phyloP scores from a whole-genome alignment of 2,113 vertebrate species.

The Bambusicola thoracicus region DNA sequence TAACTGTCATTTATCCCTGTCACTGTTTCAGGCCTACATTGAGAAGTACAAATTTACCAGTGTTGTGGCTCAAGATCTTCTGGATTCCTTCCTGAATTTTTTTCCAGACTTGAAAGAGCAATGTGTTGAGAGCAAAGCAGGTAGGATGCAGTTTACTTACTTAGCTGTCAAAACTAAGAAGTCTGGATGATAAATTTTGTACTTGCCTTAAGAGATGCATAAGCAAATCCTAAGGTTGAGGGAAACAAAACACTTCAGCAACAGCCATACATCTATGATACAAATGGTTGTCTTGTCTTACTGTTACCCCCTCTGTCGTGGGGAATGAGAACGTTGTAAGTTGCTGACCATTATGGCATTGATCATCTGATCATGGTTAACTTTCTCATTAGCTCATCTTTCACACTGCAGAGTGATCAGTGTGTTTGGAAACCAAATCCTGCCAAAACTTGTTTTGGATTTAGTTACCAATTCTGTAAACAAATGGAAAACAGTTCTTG shows the following conservation, averaged over 20 bases:
- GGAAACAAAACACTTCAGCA: neutral
- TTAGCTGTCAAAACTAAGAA: neutral
- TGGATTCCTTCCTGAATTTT: conserved; percentile 90
- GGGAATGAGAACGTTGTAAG: neutral
- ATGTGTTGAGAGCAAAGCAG: conserved; percentile 86
- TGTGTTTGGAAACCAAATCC: neutral
- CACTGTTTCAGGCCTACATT: conserved; percentile 88
- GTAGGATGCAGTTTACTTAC: conserved; percentile 68
- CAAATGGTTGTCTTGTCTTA: neutral
- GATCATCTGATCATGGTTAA: neutral
- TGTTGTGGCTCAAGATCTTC: conserved; percentile 92
- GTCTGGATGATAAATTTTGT: neutral
- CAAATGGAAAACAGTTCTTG: neutral
- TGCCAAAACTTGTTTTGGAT: neutral
- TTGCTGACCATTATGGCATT: neutral
- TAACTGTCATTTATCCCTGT: neutral
- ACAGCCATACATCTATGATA: neutral
- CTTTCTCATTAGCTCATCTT: neutral
- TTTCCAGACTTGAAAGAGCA: conserved; percentile 92
- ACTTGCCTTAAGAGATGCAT: neutral
- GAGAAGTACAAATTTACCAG: conserved; percentile 93
- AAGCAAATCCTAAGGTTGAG: neutral
- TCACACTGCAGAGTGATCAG: neutral
- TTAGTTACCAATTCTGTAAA: neutral
- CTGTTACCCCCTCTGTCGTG: neutral